Base-by-base conservation (phyloP, 2,113 vertebrate genomes). In the Syngnathus floridae region DNA sequence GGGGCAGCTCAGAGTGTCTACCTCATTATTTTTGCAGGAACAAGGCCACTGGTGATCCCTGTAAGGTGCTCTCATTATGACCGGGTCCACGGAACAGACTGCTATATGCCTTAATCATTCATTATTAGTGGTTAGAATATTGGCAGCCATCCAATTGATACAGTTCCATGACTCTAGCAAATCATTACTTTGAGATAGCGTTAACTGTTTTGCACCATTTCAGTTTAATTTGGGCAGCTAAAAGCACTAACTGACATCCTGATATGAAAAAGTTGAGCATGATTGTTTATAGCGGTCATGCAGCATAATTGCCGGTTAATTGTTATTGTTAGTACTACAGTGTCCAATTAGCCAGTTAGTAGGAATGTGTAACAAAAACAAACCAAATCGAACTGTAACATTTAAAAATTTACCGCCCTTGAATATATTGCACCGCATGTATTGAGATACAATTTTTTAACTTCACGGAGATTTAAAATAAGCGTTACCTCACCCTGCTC, bases 1-100 rank as follows among this genome's bases (percentile, higher is more conserved):
- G 61, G 79, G 85, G 90, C 78, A 75, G 79, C 83, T 73, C 51
- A 57, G 71, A 69, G 86, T 60, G 70, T 83, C 85, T 82, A 77
- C 72, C 64, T 88, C 88, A 90, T 86, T 91, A 88, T 82, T 86
- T 81, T 85, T 71, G 62, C 75, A 75, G 69, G 85, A 88, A 89
- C 79, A 75, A 82, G 82, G 83, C 77, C 79, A 70, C 79, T 83
- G 83, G 90, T 86, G 85, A 86, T 82, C 82, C 80, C 72, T 71
- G 71, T 74, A 81, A 87, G 85, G 83, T 83, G 79, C 74, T 83
- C 78, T 76, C 59, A 57, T 87, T 79, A 72, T 65, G 80, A 86
- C 75, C 84, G 66, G 75, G 64, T 74, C 73, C 64, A 56, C 58
- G 22, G 4, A 61, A 62, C 35, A 51, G 55, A 62, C 26, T 35